A percentile compares a stretch with the other conserved stretches of the same genome.
Conservation (phyloP, 2,888 invertebrate species). For the Apoda limacodes region DNA sequence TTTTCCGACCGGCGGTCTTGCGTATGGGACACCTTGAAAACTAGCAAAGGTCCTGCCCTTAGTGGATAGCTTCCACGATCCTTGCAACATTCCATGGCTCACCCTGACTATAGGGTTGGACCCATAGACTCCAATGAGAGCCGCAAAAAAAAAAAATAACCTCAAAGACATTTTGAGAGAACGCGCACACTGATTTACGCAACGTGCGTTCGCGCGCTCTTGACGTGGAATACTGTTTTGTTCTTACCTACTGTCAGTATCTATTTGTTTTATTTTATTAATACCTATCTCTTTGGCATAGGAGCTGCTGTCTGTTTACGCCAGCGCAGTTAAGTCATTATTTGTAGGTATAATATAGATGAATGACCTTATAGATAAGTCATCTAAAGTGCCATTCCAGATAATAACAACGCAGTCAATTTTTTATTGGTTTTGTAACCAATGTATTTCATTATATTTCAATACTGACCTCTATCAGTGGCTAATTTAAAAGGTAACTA, state of each 20-base stretch:
- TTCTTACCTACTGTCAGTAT: not conserved
- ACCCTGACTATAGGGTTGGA: constrained; percentile 43
- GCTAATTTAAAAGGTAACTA: no score
- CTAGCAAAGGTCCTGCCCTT: constrained; percentile 62
- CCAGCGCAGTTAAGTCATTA: no score
- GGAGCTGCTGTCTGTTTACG: no score
- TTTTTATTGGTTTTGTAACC: no score
- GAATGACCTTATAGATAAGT: no score
- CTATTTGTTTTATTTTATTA: constrained; percentile 4
- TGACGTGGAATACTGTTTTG: constrained; percentile 13
- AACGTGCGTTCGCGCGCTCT: constrained; percentile 28
- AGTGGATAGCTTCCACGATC: constrained; percentile 47
- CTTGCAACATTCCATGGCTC: constrained; percentile 41
- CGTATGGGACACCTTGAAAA: constrained; percentile 76
- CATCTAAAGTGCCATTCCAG: no score
- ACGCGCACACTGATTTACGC: constrained; percentile 9
- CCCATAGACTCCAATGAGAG: constrained; percentile 22
- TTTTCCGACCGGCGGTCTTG: constrained; percentile 73
- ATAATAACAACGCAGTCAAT: no score
- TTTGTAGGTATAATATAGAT: no score
- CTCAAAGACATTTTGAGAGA: constrained; percentile 27
- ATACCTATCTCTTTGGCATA: no score
- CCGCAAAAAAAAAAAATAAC: constrained; percentile 27
- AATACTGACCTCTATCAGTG: no score
- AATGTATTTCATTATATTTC: no score